These are phyloP conservation scores for Pollachius pollachius DNA, from an alignment of 2,113 vertebrate genomes.

Conservation along the genomic window DNA sequence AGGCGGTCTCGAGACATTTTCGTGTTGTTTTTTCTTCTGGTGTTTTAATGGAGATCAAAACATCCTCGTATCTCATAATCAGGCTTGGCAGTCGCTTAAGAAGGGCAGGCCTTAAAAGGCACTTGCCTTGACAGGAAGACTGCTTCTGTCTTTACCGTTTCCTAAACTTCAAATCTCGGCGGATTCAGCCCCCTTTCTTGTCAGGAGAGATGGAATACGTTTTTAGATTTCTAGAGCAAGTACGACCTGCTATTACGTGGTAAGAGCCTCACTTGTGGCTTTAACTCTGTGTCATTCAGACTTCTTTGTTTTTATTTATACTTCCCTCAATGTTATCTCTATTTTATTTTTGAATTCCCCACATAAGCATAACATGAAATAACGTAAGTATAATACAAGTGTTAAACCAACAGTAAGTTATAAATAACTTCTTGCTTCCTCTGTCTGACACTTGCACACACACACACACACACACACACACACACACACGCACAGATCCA, in stretches of 20 bases:
- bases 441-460: not conserved
- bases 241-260: not conserved
- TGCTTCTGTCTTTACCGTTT: slow-evolving; percentile 16
- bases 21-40: slow-evolving; percentile 34
- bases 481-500: not conserved
- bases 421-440: no score
- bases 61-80: slow-evolving; percentile 42
- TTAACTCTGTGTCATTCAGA: not conserved
- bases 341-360: not conserved
- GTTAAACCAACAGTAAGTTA: no score
- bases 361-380: no score
- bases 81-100: slow-evolving; percentile 50
- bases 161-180: slow-evolving; percentile 25
- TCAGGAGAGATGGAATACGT: slow-evolving; percentile 27
- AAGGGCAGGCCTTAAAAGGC: slow-evolving; percentile 19
- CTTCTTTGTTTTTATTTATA: no score
- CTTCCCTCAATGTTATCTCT: not conserved
- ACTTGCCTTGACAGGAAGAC: slow-evolving; percentile 31
- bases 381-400: no score
- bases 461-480: not conserved
- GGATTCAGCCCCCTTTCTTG: slow-evolving; percentile 29
- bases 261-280: slow-evolving; percentile 21
- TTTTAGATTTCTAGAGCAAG: slow-evolving; percentile 9
- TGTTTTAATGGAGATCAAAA: slow-evolving; percentile 66
- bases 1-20: slow-evolving; percentile 23